Evolutionary conservation across 2,797 vertebrate species (phyloP).

Genomic region (Odontamblyopus rebecca): DNA sequence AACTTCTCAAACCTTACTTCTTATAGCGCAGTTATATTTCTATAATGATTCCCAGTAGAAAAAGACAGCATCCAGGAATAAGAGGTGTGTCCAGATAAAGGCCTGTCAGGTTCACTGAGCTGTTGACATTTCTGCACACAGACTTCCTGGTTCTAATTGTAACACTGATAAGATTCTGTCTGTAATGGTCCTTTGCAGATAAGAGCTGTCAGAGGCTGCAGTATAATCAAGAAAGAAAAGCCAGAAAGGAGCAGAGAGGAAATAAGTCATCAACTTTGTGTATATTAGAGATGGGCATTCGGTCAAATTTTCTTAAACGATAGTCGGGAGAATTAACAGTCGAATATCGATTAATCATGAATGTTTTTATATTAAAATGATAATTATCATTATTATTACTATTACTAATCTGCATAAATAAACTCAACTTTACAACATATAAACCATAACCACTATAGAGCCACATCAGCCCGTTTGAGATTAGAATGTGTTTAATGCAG

Average conservation of each 20-base stretch:
- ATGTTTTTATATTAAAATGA: too few species aligned
- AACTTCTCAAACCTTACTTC: not conserved
- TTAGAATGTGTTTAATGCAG: too few species aligned
- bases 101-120: slow-evolving; percentile 67
- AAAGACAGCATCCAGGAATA: slow-evolving; percentile 31
- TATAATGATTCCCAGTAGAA: not conserved
- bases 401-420: too few species aligned
- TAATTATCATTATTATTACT: too few species aligned
- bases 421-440: too few species aligned
- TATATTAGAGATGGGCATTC: not conserved
- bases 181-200: not conserved
- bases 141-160: slow-evolving; percentile 70
- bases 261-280: not conserved
- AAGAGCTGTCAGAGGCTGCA: not conserved
- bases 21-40: not conserved
- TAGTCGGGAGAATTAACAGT: too few species aligned
- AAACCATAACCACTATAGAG: too few species aligned
- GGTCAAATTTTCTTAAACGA: too few species aligned
- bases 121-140: slow-evolving; percentile 76
- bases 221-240: not conserved
- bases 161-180: slow-evolving; percentile 2
- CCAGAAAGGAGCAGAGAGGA: not conserved
- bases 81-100: slow-evolving; percentile 67
- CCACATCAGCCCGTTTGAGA: too few species aligned
- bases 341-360: too few species aligned